A percentile compares a stretch with the other conserved stretches of the same genome.
These are phyloP conservation scores for Boloria euphrosyne DNA, from an alignment of 2,888 invertebrate genomes.

Conservation along the genomic window DNA sequence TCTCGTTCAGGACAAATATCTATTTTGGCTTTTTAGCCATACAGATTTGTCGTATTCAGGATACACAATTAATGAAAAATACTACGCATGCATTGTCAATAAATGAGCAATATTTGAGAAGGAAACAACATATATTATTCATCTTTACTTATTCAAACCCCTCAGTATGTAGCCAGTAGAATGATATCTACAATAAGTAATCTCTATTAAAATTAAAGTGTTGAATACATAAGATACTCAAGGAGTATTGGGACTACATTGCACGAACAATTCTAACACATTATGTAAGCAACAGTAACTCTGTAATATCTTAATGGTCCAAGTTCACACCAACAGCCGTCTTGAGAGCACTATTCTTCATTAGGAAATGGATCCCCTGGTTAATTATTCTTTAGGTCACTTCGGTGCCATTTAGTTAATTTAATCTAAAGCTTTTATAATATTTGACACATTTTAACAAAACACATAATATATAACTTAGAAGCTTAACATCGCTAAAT, in stretches of 20 bases:
- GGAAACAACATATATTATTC: too few species aligned
- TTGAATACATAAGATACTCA: conserved; percentile 10
- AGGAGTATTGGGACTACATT: conserved; percentile 13
- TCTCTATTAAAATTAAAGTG: conserved; percentile 11
- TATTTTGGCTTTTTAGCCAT: too few species aligned
- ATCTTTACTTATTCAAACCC: too few species aligned
- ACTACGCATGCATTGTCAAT: too few species aligned
- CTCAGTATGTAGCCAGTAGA: background rate
- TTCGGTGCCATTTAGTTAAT: conserved; percentile 77
- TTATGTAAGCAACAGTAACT: conserved; percentile 24
- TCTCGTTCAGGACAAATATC: too few species aligned
- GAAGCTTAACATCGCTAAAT: too few species aligned
- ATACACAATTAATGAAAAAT: too few species aligned
- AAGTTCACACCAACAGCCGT: conserved; percentile 73
- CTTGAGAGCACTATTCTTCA: conserved; percentile 76
- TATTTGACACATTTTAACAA: background rate
- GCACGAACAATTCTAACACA: conserved; percentile 17
- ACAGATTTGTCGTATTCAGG: too few species aligned
- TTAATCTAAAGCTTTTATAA: conserved; percentile 68
- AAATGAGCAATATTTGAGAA: too few species aligned
- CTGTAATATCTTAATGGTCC: conserved; percentile 75
- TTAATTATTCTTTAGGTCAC: conserved; percentile 80
- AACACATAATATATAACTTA: background rate
- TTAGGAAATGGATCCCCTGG: conserved; percentile 67
- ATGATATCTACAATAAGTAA: background rate